A percentile compares a stretch with the other conserved stretches of the same genome.
phyloP scores from a whole-genome alignment of 2,888 invertebrate species.

The Phalera bucephala region DNA sequence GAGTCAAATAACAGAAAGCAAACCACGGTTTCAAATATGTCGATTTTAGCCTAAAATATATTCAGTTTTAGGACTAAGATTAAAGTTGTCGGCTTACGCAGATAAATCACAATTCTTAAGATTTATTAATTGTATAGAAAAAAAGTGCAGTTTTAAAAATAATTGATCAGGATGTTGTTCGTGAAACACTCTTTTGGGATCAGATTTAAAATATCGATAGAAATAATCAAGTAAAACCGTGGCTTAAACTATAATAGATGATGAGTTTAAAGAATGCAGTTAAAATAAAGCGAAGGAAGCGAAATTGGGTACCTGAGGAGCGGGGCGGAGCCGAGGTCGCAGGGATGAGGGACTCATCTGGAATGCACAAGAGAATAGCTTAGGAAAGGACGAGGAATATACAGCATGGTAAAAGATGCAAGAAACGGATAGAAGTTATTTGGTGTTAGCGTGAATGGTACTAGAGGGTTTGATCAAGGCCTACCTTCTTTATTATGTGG shows the following conservation, averaged over 20 bases:
- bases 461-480: not conserved
- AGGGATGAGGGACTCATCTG: constrained; percentile 82
- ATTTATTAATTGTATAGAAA: too few relatives aligned
- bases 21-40: constrained; percentile 6
- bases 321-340: constrained; percentile 80
- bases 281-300: constrained; percentile 48
- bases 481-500: too few relatives aligned
- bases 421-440: constrained; percentile 30
- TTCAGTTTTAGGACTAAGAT: too few relatives aligned
- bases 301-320: constrained; percentile 75
- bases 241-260: constrained; percentile 9
- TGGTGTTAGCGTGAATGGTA: not conserved
- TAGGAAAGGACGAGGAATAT: constrained; percentile 64
- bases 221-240: too few relatives aligned
- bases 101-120: too few relatives aligned
- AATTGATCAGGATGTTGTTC: too few relatives aligned
- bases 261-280: constrained; percentile 33
- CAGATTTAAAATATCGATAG: too few relatives aligned
- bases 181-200: too few relatives aligned
- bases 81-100: too few relatives aligned
- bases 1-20: constrained; percentile 20
- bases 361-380: constrained; percentile 80
- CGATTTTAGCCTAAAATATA: too few relatives aligned
- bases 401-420: constrained; percentile 30
- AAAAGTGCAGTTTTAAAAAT: constrained; percentile 1